Evolutionary conservation across 1,140 invertebrate species (phyloP).

Genomic region (Papilio glaucus): DNA sequence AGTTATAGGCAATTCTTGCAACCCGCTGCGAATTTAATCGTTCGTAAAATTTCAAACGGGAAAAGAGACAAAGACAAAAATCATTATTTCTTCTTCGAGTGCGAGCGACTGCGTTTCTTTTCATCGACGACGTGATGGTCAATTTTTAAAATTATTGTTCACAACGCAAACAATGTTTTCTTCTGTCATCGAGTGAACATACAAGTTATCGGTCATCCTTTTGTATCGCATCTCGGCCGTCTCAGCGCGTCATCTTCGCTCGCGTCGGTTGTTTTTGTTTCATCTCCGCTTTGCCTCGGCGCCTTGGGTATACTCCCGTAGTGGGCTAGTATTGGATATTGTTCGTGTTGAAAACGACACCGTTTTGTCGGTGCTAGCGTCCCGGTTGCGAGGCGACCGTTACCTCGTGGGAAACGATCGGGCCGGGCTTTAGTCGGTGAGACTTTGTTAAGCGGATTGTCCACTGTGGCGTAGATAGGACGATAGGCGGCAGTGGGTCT

Average conservation of each 20-base stretch:
- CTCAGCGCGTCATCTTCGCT: constrained; percentile 44
- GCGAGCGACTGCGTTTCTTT: constrained; percentile 27
- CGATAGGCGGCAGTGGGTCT: constrained; percentile 70
- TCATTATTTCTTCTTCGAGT: not conserved
- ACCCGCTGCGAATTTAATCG: constrained; percentile 31
- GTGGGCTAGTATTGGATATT: constrained; percentile 58
- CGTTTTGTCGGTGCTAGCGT: constrained; percentile 63
- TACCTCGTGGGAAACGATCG: constrained; percentile 82
- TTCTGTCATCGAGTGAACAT: constrained; percentile 74
- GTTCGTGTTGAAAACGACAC: constrained; percentile 42
- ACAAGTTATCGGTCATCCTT: constrained; percentile 79
- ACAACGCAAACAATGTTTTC: constrained; percentile 76
- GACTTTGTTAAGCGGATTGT: constrained; percentile 82
- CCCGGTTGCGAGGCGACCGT: constrained; percentile 72
- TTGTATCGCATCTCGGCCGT: constrained; percentile 73
- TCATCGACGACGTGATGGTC: constrained; percentile 61
- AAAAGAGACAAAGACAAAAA: constrained; percentile 23
- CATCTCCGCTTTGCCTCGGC: constrained; percentile 57
- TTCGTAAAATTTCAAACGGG: constrained; percentile 25
- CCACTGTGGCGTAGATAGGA: constrained; percentile 76
- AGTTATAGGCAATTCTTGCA: not conserved
- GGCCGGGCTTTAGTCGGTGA: constrained; percentile 62
- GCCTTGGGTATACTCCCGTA: constrained; percentile 50
- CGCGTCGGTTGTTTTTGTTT: constrained; percentile 57
- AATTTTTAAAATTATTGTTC: constrained; percentile 69